Conservation (phyloP, 2,888 invertebrate genomes). For the Halictus quadricinctus region DNA sequence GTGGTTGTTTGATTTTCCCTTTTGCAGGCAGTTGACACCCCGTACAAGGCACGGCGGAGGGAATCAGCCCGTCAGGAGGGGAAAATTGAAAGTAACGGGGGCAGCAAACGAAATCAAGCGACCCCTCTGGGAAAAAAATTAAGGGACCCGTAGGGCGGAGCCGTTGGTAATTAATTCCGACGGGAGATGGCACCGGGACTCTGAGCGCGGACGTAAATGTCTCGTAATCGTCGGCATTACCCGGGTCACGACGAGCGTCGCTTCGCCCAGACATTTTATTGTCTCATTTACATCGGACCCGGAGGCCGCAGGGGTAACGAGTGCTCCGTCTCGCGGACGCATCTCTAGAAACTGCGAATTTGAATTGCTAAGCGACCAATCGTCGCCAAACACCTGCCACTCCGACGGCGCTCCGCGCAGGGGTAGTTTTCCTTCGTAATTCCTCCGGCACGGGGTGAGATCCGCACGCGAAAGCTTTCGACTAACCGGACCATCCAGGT, state of each 20-base stretch:
- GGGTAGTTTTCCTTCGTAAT: constrained; percentile 26
- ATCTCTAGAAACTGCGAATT: constrained; percentile 37
- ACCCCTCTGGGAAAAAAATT: constrained; percentile 13
- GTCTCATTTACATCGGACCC: constrained; percentile 44
- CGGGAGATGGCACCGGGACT: background rate
- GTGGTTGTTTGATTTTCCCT: background rate
- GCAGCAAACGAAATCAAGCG: constrained; percentile 25
- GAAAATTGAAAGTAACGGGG: constrained; percentile 8
- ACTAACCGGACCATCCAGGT: background rate
- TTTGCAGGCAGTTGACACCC: background rate
- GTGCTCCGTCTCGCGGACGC: constrained; percentile 17
- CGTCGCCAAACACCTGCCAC: constrained; percentile 45
- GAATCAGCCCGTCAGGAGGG: no score
- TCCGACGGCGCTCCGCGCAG: constrained; percentile 4
- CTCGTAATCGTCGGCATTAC: constrained; percentile 47
- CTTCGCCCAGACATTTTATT: constrained; percentile 33
- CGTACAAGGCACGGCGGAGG: background rate
- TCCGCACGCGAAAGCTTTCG: constrained; percentile 1
- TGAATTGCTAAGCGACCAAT: constrained; percentile 62
- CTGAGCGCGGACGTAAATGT: constrained; percentile 26
- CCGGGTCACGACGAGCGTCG: constrained; percentile 17
- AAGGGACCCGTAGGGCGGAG: background rate
- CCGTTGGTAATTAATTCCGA: constrained; percentile 25
- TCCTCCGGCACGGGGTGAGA: constrained; percentile 21
- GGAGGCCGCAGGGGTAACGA: constrained; percentile 26